Percentiles rank a stretch among this genome's conserved stretches.
Evolutionary conservation across 1,140 invertebrate species (phyloP).

Genomic region (Bombus haemorrhoidalis): DNA sequence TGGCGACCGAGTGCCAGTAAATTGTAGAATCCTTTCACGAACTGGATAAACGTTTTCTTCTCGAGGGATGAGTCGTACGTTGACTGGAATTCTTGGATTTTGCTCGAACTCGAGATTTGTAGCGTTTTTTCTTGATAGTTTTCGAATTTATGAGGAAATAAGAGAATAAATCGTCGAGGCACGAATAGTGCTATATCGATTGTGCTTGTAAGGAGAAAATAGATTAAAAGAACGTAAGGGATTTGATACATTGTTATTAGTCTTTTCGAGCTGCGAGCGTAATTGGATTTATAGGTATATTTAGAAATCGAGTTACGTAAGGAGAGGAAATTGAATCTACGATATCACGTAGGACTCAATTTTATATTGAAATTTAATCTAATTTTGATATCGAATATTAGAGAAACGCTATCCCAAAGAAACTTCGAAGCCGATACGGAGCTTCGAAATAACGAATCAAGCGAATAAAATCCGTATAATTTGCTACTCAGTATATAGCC

Average conservation of each 20-base stretch:
- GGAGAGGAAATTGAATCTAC: too few relatives aligned
- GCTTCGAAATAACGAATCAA: neutral
- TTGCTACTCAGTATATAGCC: neutral
- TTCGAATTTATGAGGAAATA: neutral
- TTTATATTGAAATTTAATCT: neutral
- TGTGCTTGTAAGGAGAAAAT: too few relatives aligned
- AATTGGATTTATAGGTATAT: too few relatives aligned
- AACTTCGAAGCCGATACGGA: neutral
- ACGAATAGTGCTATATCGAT: neutral
- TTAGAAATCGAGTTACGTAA: too few relatives aligned
- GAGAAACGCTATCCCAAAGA: neutral
- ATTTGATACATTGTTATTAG: too few relatives aligned
- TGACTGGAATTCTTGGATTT: neutral
- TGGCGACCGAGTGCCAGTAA: neutral
- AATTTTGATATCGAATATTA: neutral
- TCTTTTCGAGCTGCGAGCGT: too few relatives aligned
- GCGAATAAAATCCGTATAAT: neutral
- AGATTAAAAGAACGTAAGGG: too few relatives aligned
- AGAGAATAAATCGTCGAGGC: neutral
- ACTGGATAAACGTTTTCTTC: neutral
- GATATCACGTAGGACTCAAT: too few relatives aligned
- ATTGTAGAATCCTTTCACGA: neutral
- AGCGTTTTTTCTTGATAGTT: neutral
- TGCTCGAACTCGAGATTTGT: neutral
- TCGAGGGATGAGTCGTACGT: too few relatives aligned